These are phyloP conservation scores for Agrenia bidenticulata DNA, from an alignment of 2,888 invertebrate genomes.

Conservation along the genomic window DNA sequence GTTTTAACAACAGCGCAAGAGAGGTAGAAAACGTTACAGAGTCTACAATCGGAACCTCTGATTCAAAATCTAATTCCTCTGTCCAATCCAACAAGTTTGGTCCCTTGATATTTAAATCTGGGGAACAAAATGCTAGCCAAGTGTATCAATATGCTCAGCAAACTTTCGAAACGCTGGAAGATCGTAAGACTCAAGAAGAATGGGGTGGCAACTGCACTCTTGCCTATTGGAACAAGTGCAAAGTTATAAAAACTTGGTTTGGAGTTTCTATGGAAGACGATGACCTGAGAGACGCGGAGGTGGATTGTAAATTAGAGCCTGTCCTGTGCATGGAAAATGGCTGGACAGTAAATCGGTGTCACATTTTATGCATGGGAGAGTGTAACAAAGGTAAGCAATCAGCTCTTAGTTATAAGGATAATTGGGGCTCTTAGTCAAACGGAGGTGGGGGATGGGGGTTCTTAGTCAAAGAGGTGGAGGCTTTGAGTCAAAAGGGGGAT, in stretches of 20 bases:
- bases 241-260: constrained; percentile 27
- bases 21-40: not conserved
- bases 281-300: constrained; percentile 9
- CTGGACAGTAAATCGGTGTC: constrained; percentile 45
- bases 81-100: no score
- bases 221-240: constrained; percentile 28
- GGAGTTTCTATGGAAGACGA: constrained; percentile 21
- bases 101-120: no score
- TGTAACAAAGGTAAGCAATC: constrained; percentile 29
- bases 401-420: no score
- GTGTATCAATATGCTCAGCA: not conserved
- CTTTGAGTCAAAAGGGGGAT: no score
- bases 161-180: constrained; percentile 23
- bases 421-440: no score
- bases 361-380: constrained; percentile 43
- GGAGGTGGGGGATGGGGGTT: no score
- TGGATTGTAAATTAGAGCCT: constrained; percentile 32
- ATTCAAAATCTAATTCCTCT: no score
- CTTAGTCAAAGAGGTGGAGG: no score
- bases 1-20: not conserved
- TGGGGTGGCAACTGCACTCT: constrained; percentile 36
- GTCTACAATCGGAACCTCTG: no score
- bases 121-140: not conserved
- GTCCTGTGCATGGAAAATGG: constrained; percentile 35
- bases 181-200: constrained; percentile 31